Evolutionary conservation across 2,113 vertebrate species (phyloP), one percentile per base, ranked within the genome.

Genomic region (Nymphicus hollandicus): DNA sequence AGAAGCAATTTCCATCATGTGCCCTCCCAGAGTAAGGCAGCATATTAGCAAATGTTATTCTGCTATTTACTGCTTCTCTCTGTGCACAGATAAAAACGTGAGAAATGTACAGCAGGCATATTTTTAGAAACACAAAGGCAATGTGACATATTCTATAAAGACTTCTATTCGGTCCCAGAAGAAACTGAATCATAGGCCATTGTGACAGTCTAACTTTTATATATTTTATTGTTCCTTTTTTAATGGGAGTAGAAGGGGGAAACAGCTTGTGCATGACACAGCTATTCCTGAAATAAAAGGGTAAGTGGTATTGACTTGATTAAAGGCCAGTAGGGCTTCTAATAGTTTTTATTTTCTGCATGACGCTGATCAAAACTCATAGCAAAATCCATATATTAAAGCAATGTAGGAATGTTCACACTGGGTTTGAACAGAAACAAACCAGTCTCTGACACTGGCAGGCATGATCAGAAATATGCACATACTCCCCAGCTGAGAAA

Each of bases 21-120:
- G 61, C 55, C 46, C 97, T 99, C n/a, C 99, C 98, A 84, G 98
- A 98, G 99, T 99, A 97, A 99, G 98, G 17, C 88, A 41, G 9
- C 60, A 3, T 39, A 64, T 56, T 78, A 63, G 50, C 5, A 7
- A 33, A 33, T 50, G 17, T 41, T 81, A 44, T 86, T 95, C 88
- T 85, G 44, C 58, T 86, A 37, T 80, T 95, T 85, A 81, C 49
- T 55, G 66, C 43, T 29, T 83, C 77, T 82, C 29, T 91, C 55
- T 74, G 37, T 61, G 92, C 88, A 66, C 69, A 63, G 83, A 91
- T 65, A 81, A 85, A 84, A 61, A 85, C 82, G 25, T 65, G 81
- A 85, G 39, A 81, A 92, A 87, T 70, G 73, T 81, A 65, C 1
- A 0, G 86, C 78, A 85, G 65, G 25, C 10, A 1, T 87, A 92